Evolutionary conservation across 2,113 vertebrate genomes (phyloP).

Genomic region (Acrocephalus kingi): DNA sequence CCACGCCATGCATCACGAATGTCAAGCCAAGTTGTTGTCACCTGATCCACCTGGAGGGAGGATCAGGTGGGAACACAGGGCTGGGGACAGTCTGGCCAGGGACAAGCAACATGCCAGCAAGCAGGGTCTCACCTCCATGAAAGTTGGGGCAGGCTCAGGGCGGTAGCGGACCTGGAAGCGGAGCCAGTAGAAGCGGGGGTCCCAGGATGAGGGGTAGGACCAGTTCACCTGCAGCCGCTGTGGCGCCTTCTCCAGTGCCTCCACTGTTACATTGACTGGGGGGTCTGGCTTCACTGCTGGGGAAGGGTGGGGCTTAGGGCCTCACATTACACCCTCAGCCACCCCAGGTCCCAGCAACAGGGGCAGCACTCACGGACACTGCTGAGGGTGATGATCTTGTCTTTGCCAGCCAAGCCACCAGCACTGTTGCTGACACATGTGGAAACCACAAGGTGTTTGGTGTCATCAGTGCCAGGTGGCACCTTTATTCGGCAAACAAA

Average conservation of each 20-base stretch:
- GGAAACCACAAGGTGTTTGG: constrained; percentile 24
- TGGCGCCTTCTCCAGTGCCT: neutral
- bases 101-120: neutral
- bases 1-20: constrained; percentile 51
- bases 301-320: neutral
- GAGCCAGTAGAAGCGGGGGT: constrained; percentile 60
- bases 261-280: constrained; percentile 53
- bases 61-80: neutral
- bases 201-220: constrained; percentile 70
- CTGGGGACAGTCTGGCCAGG: neutral
- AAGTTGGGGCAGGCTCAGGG: neutral
- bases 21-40: neutral
- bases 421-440: constrained; percentile 27
- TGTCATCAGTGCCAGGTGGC: neutral
- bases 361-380: neutral
- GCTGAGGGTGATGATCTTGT: neutral
- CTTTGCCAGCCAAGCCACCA: neutral
- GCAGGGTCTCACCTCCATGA: neutral
- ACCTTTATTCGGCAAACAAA: constrained; percentile 63
- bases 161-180: constrained; percentile 74
- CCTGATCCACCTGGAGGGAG: constrained; percentile 27
- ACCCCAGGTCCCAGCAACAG: neutral
- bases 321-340: rapidly evolving
- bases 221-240: constrained; percentile 64
- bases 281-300: constrained; percentile 73